Conservation (phyloP, 2,888 invertebrate genomes). For the Heteromurus nitidus region DNA sequence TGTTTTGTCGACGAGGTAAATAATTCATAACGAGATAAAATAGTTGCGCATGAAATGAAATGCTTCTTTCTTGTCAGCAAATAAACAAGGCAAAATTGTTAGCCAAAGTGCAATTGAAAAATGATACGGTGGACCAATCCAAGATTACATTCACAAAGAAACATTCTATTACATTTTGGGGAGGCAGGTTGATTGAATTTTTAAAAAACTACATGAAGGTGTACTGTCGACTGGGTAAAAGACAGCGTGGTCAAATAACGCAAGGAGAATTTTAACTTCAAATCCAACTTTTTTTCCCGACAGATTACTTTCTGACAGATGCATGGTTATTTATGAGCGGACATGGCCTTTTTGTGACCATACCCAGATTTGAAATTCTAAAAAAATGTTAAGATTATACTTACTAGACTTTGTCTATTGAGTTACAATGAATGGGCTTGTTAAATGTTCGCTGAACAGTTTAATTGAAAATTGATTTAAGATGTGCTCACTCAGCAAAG, state of each 20-base stretch:
- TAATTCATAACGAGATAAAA: slow-evolving; percentile 27
- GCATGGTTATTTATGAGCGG: slow-evolving; percentile 48
- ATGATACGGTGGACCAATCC: not conserved
- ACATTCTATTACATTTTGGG: no score
- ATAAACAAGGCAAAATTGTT: slow-evolving; percentile 18
- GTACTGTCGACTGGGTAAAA: slow-evolving; percentile 6
- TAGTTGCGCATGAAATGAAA: slow-evolving; percentile 13
- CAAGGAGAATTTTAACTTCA: slow-evolving; percentile 18
- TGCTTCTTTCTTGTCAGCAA: not conserved
- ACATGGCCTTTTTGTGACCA: slow-evolving; percentile 29
- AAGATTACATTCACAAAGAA: no score
- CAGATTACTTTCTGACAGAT: no score
- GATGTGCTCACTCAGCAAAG: slow-evolving; percentile 19
- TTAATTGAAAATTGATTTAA: slow-evolving; percentile 61
- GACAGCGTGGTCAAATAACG: slow-evolving; percentile 19
- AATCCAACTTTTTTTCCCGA: slow-evolving; percentile 35
- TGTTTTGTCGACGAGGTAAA: slow-evolving; percentile 14
- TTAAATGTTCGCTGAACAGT: not conserved
- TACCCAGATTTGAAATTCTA: slow-evolving; percentile 48
- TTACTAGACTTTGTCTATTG: slow-evolving; percentile 7
- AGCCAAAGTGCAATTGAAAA: slow-evolving; percentile 18
- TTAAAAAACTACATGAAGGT: not conserved
- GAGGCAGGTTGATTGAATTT: no score
- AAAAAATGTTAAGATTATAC: slow-evolving; percentile 30
- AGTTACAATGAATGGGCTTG: slow-evolving; percentile 13